These are phyloP conservation scores for Nemopilema nomurai DNA, from an alignment of 30 jellyfish, hydroid and myxozoan species.

Conservation along the genomic window DNA sequence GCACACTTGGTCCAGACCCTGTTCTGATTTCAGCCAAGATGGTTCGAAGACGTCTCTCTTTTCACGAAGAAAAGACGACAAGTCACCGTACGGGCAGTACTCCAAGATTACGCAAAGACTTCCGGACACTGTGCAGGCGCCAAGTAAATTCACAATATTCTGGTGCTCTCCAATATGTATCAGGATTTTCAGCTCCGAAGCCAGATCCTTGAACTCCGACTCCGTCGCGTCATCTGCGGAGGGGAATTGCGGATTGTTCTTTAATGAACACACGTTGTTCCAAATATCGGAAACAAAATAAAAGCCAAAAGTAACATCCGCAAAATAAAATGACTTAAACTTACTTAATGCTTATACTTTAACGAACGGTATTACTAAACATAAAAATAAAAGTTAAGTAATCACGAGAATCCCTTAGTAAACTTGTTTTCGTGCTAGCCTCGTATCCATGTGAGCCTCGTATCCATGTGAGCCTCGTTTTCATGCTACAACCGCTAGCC, in stretches of 20 bases:
- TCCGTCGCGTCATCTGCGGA: conserved; percentile 74
- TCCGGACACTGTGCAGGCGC: conserved; percentile 93
- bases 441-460: too few relatives aligned
- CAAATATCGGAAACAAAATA: too few relatives aligned
- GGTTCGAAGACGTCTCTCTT: conserved; percentile 69
- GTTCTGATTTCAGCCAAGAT: conserved; percentile 68
- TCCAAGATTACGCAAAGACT: conserved; percentile 83
- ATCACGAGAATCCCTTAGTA: too few relatives aligned
- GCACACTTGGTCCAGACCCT: conserved; percentile 30
- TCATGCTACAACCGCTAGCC: too few relatives aligned
- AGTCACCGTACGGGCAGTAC: conserved; percentile 88
- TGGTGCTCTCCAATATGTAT: conserved; percentile 91
- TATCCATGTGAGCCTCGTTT: too few relatives aligned
- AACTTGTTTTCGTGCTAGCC: background rate
- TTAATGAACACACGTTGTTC: too few relatives aligned
- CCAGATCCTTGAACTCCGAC: conserved; percentile 84
- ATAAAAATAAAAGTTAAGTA: too few relatives aligned
- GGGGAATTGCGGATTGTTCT: background rate
- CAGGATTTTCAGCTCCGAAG: conserved; percentile 89
- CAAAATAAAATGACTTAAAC: too few relatives aligned
- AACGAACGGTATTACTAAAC: too few relatives aligned
- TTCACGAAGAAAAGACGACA: conserved; percentile 74
- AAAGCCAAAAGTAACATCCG: too few relatives aligned
- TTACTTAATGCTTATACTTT: too few relatives aligned
- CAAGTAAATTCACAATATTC: conserved; percentile 88